A percentile compares a stretch with the other conserved stretches of the same genome.
phyloP scores from a whole-genome alignment of 2,888 invertebrate species.

The Pocota personata region DNA sequence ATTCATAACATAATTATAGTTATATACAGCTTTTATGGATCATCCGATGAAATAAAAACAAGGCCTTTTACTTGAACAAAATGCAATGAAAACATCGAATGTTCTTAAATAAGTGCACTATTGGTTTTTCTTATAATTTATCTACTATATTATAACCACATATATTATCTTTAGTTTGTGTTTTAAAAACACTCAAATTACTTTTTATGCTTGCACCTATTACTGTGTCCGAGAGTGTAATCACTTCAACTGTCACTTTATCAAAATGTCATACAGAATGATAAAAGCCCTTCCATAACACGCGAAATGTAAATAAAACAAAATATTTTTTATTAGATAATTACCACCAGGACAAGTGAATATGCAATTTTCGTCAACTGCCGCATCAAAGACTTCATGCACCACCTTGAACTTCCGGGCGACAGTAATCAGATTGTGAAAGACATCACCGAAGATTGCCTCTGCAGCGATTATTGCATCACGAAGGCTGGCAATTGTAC shows the following conservation, averaged over 20 bases:
- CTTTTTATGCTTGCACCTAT: background rate
- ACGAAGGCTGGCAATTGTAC: conserved; percentile 87
- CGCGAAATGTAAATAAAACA: conserved; percentile 48
- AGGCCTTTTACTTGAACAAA: too few species aligned
- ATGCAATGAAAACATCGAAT: too few species aligned
- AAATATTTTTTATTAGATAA: conserved; percentile 55
- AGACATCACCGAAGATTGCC: conserved; percentile 90
- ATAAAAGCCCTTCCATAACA: conserved; percentile 35
- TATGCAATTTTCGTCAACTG: conserved; percentile 92
- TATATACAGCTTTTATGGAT: too few species aligned
- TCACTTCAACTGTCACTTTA: conserved; percentile 24
- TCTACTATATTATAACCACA: too few species aligned
- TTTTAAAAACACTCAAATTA: too few species aligned
- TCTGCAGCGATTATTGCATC: conserved; percentile 92
- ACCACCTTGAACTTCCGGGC: conserved; percentile 89
- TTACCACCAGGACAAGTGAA: conserved; percentile 90
- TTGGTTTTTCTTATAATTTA: too few species aligned
- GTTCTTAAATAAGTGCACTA: too few species aligned
- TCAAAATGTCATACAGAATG: background rate
- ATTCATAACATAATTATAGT: too few species aligned
- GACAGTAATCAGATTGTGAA: conserved; percentile 89
- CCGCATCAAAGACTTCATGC: conserved; percentile 92
- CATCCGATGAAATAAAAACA: too few species aligned
- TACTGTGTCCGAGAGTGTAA: conserved; percentile 7
- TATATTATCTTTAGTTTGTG: too few species aligned